Evolutionary conservation across 2,113 vertebrate species (phyloP).

Genomic region (Turnix velox): DNA sequence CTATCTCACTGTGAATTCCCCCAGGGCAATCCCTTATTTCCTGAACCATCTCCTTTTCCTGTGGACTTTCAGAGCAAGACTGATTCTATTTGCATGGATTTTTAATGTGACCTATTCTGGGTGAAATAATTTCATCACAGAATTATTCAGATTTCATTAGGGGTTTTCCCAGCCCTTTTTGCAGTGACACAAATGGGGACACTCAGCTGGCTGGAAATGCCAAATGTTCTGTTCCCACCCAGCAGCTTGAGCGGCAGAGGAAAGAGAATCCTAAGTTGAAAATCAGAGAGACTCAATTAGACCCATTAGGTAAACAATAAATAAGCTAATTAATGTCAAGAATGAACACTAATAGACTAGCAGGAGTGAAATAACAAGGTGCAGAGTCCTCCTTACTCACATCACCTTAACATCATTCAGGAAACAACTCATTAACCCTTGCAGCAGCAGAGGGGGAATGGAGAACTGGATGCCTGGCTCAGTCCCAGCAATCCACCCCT

Average conservation of each 20-base stretch:
- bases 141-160: background rate
- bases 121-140: background rate
- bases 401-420: background rate
- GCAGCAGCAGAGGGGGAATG: background rate
- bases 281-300: background rate
- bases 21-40: background rate
- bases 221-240: background rate
- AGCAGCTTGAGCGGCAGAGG: background rate
- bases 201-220: background rate
- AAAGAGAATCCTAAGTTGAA: background rate
- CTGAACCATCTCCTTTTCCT: too few relatives aligned
- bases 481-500: background rate
- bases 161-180: background rate
- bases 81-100: background rate
- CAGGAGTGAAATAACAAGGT: background rate
- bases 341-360: background rate
- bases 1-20: background rate
- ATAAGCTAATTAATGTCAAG: background rate
- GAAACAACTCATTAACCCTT: background rate
- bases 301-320: background rate
- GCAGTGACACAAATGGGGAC: accelerated
- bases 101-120: background rate
- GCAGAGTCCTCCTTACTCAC: background rate
- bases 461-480: background rate
- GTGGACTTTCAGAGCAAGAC: background rate